Conservation (phyloP, 2,888 invertebrate genomes). For the Dicycla oo region DNA sequence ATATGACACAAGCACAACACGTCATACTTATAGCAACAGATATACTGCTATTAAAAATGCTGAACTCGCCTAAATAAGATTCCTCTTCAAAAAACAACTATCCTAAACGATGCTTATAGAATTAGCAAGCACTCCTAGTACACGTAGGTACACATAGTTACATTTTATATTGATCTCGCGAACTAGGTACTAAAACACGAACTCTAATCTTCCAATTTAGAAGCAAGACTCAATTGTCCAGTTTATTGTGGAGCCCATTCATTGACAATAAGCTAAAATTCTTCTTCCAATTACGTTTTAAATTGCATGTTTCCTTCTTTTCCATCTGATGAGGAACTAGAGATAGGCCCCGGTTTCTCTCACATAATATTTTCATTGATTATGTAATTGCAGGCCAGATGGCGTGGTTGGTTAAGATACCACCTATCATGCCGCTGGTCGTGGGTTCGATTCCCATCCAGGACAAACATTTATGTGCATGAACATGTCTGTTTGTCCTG, state of each 20-base stretch:
- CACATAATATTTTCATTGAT: neutral
- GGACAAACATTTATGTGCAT: too few relatives aligned
- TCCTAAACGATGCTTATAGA: neutral
- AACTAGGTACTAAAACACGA: slow-evolving; percentile 53
- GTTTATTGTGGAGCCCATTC: slow-evolving; percentile 51
- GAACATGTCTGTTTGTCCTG: too few relatives aligned
- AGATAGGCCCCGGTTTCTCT: neutral
- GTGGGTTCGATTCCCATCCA: too few relatives aligned
- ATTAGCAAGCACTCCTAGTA: slow-evolving; percentile 2
- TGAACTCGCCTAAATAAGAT: too few relatives aligned
- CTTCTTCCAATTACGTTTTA: slow-evolving; percentile 51
- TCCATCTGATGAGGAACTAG: slow-evolving; percentile 36
- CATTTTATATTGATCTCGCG: slow-evolving; percentile 36
- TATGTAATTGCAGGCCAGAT: neutral
- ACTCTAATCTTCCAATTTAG: slow-evolving; percentile 56
- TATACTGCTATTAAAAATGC: too few relatives aligned
- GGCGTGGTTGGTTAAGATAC: too few relatives aligned
- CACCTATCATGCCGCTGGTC: too few relatives aligned
- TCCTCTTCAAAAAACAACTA: neutral
- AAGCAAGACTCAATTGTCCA: slow-evolving; percentile 48
- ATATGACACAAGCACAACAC: neutral
- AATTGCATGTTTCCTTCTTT: slow-evolving; percentile 58
- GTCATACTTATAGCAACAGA: neutral
- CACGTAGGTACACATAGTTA: slow-evolving; percentile 1
- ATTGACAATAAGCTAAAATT: slow-evolving; percentile 59